Evolutionary conservation across 1,140 invertebrate genomes (phyloP), one percentile per base, ranked within the genome.

Genomic region (Eriocheir sinensis): DNA sequence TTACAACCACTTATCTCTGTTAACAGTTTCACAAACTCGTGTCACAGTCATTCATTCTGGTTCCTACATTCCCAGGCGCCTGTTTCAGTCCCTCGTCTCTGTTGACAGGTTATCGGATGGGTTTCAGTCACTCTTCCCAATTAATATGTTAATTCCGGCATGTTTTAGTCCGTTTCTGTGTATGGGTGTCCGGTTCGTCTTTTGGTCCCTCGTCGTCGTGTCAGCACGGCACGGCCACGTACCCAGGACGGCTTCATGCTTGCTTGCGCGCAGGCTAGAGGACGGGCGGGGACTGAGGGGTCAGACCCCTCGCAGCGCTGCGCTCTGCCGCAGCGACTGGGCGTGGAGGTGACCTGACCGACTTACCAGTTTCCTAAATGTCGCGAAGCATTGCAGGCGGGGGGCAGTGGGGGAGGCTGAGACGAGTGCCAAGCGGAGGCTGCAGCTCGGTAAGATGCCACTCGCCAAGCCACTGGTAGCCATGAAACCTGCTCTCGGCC

Each of bases 221-320:
- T 72, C 21, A n/a, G 44, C 4, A 15, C 15, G 4, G n/a, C 60
- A 72, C 60, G n/a, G 21, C 21, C 60, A 72, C 60, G 21, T 72
- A 72, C 60, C 60, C 60, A 72, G 60, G 60, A 72, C 60, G 60
- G 60, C 60, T 72, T 72, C 60, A 72, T 72, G 60, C 60, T 72
- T 72, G 60, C 60, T 72, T 72, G 60, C 60, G 60, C 60, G 60
- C 17, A n/a, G 60, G 60, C 21, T 72, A 72, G 3, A 72, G 60
- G 60, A 72, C 21, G 60, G 21, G 2, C 6, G 60, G 60, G 60
- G 21, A 72, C 60, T 72, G 60, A 27, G 60, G 27, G 60, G 60
- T n/a, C 60, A 72, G 60, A 72, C 12, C 27, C 21, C 60, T 6
- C 27, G 60, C 27, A 72, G 21, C 60, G 21, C 60, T n/a, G 21